Percentiles rank a stretch among this genome's conserved stretches.
Evolutionary conservation across 2,888 invertebrate genomes (phyloP).

Genomic region (Clivina fossor): DNA sequence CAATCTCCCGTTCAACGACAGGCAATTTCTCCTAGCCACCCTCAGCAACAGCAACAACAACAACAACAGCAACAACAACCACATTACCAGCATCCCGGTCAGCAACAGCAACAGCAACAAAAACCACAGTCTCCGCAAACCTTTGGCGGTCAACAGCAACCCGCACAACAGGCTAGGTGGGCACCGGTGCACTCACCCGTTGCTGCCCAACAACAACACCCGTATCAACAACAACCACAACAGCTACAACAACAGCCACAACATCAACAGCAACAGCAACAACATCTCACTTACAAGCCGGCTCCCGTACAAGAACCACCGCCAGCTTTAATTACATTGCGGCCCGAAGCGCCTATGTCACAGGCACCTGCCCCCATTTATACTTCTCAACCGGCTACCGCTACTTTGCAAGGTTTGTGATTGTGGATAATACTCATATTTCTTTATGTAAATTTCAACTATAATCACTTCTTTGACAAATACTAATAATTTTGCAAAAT

Average conservation of each 20-base stretch:
- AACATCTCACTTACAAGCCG: conserved; percentile 40
- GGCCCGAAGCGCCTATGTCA: conserved; percentile 72
- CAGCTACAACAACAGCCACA: conserved; percentile 40
- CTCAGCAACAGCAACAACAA: conserved; percentile 20
- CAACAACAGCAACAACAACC: conserved; percentile 33
- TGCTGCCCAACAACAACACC: conserved; percentile 52
- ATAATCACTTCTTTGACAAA: no score
- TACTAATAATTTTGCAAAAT: no score
- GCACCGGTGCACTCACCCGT: conserved; percentile 55
- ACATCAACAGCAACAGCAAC: conserved; percentile 42
- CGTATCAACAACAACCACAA: conserved; percentile 40
- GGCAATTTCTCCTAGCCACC: conserved; percentile 32
- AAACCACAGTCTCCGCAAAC: conserved; percentile 51
- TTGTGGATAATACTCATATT: no score
- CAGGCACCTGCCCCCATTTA: conserved; percentile 76
- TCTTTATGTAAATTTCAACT: no score
- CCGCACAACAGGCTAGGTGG: conserved; percentile 50
- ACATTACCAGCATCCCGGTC: conserved; percentile 4
- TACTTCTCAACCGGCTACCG: conserved; percentile 78
- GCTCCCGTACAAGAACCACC: conserved; percentile 60
- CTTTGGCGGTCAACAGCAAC: conserved; percentile 45
- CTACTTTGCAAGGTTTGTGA: conserved; percentile 65
- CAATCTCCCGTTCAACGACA: conserved; percentile 33
- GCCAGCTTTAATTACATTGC: conserved; percentile 69
- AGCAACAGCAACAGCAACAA: conserved; percentile 52